Percentiles rank a stretch among this genome's conserved stretches.
Evolutionary conservation across 2,797 vertebrate genomes (phyloP).

Genomic region (Dendrocincla fuliginosa): DNA sequence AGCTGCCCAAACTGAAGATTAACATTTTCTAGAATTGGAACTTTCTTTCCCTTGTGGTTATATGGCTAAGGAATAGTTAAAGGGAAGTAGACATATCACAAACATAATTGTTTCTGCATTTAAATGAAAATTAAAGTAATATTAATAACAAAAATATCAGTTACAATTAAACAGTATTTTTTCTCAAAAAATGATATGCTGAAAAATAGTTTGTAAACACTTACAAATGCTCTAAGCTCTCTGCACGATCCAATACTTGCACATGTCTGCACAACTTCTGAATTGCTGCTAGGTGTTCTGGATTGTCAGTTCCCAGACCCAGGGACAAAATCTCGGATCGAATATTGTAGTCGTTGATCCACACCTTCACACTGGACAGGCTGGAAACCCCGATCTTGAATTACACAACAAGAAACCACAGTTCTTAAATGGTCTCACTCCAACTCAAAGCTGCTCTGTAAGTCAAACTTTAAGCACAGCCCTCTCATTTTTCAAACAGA

Average conservation of each 20-base stretch:
- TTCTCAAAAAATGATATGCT: background rate
- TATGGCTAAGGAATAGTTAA: background rate
- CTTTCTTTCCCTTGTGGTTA: background rate
- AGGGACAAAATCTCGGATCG: conserved; percentile 75
- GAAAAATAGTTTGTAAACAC: background rate
- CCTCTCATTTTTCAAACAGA: background rate
- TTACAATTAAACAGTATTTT: background rate
- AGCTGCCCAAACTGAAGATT: background rate
- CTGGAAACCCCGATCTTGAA: conserved; percentile 71
- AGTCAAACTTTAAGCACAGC: background rate
- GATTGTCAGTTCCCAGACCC: conserved; percentile 78
- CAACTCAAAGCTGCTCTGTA: background rate
- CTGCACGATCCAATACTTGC: background rate
- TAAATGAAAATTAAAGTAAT: background rate
- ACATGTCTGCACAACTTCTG: conserved; percentile 22
- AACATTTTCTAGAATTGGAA: background rate
- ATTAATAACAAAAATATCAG: background rate
- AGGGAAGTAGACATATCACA: background rate
- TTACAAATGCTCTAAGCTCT: conserved; percentile 48
- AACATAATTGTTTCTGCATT: background rate
- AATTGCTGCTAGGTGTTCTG: conserved; percentile 68
- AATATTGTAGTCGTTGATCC: conserved; percentile 74
- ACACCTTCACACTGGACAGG: background rate
- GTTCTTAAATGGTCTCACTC: background rate
- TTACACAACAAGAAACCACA: background rate